phyloP scores from a whole-genome alignment of 1,140 invertebrate genomes.

The Potamilus streckersoni region DNA sequence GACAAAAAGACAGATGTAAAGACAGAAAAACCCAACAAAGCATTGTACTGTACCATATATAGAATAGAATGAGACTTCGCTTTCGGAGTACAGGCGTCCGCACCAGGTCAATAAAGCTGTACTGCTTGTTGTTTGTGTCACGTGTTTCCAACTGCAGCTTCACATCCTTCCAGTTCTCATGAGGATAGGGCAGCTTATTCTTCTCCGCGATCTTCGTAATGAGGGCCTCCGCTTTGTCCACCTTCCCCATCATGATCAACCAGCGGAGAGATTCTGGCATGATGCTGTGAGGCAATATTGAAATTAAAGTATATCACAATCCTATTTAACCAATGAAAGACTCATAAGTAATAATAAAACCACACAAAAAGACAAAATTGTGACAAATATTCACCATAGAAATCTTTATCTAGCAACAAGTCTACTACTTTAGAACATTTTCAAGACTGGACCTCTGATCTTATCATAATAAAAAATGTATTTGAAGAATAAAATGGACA shows the following conservation, averaged over 20 bases:
- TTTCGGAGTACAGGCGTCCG: slow-evolving; percentile 78
- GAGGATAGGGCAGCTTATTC: slow-evolving; percentile 48
- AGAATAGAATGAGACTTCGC: slow-evolving; percentile 81
- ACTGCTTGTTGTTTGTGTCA: slow-evolving; percentile 20
- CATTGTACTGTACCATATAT: slow-evolving; percentile 70
- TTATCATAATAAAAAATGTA: too few species aligned
- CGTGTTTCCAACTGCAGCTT: slow-evolving; percentile 26
- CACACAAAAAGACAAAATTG: too few species aligned
- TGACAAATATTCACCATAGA: too few species aligned
- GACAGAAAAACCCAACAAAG: too few species aligned
- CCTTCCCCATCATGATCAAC: slow-evolving; percentile 75
- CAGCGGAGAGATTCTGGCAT: slow-evolving; percentile 70
- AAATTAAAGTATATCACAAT: too few species aligned
- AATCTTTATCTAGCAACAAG: too few species aligned
- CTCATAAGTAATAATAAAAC: too few species aligned
- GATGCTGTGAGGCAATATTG: slow-evolving; percentile 48
- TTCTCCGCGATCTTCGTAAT: slow-evolving; percentile 37
- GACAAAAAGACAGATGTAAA: too few species aligned
- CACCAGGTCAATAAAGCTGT: slow-evolving; percentile 70
- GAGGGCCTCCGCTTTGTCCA: slow-evolving; percentile 76
- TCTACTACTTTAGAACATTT: too few species aligned
- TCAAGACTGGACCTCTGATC: too few species aligned
- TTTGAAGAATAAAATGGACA: too few species aligned
- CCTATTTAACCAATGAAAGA: too few species aligned
- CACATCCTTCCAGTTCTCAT: slow-evolving; percentile 37